Conservation (phyloP, 1,140 invertebrate species). For the Aleiodes sp. region DNA sequence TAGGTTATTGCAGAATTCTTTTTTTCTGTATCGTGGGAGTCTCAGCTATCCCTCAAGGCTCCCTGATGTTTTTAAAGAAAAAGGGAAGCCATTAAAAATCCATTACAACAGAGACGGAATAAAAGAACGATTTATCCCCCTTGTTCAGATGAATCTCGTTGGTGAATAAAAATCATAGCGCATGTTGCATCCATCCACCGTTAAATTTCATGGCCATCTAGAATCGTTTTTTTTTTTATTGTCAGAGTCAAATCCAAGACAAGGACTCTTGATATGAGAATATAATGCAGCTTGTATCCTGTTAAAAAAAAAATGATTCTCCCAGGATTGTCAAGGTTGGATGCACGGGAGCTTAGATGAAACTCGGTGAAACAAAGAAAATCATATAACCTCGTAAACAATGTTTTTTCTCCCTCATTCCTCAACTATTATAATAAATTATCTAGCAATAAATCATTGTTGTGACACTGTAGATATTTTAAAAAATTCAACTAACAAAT, state of each 20-base stretch:
- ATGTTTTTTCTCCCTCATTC: no score
- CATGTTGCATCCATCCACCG: conserved; percentile 10
- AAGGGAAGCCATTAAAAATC: conserved; percentile 37
- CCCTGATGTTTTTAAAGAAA: conserved; percentile 3
- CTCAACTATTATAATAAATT: no score
- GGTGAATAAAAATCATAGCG: background rate
- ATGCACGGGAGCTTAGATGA: background rate
- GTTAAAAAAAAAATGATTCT: conserved; percentile 17
- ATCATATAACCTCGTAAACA: no score
- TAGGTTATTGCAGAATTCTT: no score
- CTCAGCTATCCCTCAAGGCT: background rate
- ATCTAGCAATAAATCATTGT: no score
- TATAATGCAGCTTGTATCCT: conserved; percentile 16
- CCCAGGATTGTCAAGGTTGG: conserved; percentile 26
- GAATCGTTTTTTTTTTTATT: conserved; percentile 19
- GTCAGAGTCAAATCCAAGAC: conserved; percentile 11
- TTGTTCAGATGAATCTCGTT: conserved; percentile 12
- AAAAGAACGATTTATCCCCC: conserved; percentile 31
- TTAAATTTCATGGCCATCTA: conserved; percentile 26
- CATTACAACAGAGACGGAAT: conserved; percentile 34
- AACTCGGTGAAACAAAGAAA: conserved; percentile 14
- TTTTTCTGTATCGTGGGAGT: conserved; percentile 19
- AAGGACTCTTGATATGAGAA: conserved; percentile 7
- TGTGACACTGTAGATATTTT: no score
- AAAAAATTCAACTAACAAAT: background rate